Conservation (phyloP, 2,888 invertebrate genomes). For the Drosophila eohydei region DNA sequence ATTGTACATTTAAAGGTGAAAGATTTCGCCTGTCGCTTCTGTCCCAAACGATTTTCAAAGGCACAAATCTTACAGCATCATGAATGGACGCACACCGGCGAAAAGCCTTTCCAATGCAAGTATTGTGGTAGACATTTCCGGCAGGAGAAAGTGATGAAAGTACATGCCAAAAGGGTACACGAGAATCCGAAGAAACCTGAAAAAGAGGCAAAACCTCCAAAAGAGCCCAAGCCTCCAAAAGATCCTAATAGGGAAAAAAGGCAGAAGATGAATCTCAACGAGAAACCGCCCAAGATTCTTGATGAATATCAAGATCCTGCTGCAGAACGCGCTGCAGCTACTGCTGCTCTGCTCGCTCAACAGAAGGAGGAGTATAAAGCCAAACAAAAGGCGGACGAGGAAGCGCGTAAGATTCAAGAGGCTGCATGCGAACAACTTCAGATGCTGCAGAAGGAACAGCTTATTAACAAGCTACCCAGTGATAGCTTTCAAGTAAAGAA, state of each 20-base stretch:
- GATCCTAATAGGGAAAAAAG: constrained; percentile 40
- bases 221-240: constrained; percentile 41
- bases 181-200: constrained; percentile 63
- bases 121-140: constrained; percentile 80
- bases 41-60: constrained; percentile 82
- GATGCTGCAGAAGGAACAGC: constrained; percentile 58
- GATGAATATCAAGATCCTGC: constrained; percentile 70
- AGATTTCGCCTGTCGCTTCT: constrained; percentile 82
- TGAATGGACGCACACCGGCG: constrained; percentile 83
- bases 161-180: constrained; percentile 80
- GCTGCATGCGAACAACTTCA: constrained; percentile 76
- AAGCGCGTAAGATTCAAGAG: constrained; percentile 73
- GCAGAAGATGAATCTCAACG: constrained; percentile 30
- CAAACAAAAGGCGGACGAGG: constrained; percentile 71
- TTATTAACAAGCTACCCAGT: constrained; percentile 50
- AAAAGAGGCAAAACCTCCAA: constrained; percentile 17
- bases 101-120: constrained; percentile 81
- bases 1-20: constrained; percentile 83
- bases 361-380: constrained; percentile 74
- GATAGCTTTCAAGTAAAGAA: constrained; percentile 60
- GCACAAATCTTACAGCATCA: constrained; percentile 82
- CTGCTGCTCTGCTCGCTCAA: constrained; percentile 74
- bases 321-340: constrained; percentile 73
- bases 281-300: constrained; percentile 46
- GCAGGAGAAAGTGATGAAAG: constrained; percentile 81